Evolutionary conservation across 2,113 vertebrate species (phyloP).

Genomic region (Lethenteron camtschaticum): DNA sequence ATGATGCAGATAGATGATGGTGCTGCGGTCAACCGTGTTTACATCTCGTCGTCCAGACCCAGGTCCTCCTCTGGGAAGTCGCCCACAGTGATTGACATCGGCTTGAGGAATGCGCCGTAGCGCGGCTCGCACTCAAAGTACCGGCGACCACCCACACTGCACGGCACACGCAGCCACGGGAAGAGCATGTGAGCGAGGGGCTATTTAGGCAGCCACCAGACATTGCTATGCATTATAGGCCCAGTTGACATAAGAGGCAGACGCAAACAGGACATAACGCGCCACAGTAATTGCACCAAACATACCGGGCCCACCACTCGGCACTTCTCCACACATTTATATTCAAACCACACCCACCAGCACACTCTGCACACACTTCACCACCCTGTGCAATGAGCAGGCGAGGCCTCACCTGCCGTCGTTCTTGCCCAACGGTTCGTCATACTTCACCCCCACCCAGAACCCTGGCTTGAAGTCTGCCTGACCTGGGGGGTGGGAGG

Average conservation of each 20-base stretch:
- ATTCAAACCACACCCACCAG: not conserved
- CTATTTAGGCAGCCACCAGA: no score
- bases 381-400: not conserved
- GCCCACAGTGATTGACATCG: conserved; percentile 33
- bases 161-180: conserved; percentile 5
- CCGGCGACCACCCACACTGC: conserved; percentile 39
- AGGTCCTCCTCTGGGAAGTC: conserved; percentile 66
- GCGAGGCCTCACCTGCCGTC: conserved; percentile 37
- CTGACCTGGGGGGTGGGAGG: conserved; percentile 24
- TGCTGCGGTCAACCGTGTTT: conserved; percentile 11
- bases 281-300: not conserved
- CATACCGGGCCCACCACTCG: not conserved
- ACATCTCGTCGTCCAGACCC: conserved; percentile 52
- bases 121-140: conserved; percentile 58
- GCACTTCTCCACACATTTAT: not conserved
- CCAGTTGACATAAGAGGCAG: no score
- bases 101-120: conserved; percentile 61
- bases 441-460: conserved; percentile 60
- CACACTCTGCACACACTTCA: not conserved
- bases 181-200: not conserved
- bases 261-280: not conserved
- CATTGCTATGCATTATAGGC: no score
- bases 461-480: conserved; percentile 55
- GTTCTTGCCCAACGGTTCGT: conserved; percentile 55
- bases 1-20: no score